Evolutionary conservation across 2,797 vertebrate genomes (phyloP).

Genomic region (Limnodromus scolopaceus): DNA sequence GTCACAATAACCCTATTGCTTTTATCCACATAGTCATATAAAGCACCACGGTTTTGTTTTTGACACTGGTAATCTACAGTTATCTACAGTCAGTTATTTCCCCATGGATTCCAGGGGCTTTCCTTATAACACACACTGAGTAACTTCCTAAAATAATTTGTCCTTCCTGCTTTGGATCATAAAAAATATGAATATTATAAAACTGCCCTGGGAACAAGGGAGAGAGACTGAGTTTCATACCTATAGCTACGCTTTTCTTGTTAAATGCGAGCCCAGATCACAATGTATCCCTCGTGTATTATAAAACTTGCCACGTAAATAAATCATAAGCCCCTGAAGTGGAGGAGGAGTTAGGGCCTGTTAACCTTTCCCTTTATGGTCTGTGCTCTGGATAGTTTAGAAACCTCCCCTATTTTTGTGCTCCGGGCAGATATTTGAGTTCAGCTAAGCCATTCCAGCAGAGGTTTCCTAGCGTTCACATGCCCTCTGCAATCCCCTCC

Average conservation of each 20-base stretch:
- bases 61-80: not conserved
- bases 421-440: not conserved
- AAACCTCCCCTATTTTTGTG: not conserved
- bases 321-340: not conserved
- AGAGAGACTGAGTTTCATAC: not conserved
- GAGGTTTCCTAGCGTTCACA: not conserved
- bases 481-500: not conserved
- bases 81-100: not conserved
- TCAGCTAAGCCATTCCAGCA: not conserved
- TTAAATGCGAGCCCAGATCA: not conserved
- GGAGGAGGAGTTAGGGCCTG: not conserved
- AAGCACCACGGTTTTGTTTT: not conserved
- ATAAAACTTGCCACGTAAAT: not conserved
- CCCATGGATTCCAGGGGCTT: not conserved
- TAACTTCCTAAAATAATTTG: not conserved
- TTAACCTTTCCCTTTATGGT: not conserved
- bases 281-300: not conserved
- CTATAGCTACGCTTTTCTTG: not conserved
- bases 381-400: not conserved
- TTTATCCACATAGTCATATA: not conserved
- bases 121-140: not conserved
- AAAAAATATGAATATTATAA: not conserved
- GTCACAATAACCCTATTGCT: not conserved
- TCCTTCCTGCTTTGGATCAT: not conserved
- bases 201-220: not conserved